Conservation (phyloP, 2,113 vertebrate species). For the Neodon shergylaensis region DNA sequence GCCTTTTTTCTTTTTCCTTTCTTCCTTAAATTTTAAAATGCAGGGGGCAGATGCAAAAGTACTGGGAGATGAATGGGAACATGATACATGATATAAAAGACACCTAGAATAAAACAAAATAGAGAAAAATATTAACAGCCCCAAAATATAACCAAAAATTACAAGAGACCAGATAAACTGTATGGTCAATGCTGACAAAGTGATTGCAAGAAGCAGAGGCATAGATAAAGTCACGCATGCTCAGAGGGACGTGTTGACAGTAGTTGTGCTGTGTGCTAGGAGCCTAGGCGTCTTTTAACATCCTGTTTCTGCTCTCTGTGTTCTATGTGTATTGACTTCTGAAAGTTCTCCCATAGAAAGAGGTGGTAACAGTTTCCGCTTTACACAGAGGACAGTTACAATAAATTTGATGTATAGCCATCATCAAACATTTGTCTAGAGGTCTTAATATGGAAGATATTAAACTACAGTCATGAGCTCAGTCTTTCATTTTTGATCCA, state of each 20-base stretch:
- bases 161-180: background rate
- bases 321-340: background rate
- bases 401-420: background rate
- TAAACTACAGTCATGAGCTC: background rate
- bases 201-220: background rate
- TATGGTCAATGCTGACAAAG: background rate
- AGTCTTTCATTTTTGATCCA: background rate
- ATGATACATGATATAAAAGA: background rate
- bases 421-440: constrained; percentile 40
- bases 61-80: background rate
- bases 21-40: background rate
- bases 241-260: background rate
- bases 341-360: background rate
- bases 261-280: background rate
- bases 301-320: background rate
- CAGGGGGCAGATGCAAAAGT: background rate
- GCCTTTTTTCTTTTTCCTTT: background rate
- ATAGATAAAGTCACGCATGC: background rate
- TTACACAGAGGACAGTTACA: background rate
- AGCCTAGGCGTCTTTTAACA: background rate
- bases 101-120: background rate
- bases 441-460: background rate
- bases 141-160: background rate
- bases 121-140: background rate
- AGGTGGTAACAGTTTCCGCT: background rate